Evolutionary conservation across 2,797 vertebrate genomes (phyloP).

Genomic region (Spheniscus humboldti): DNA sequence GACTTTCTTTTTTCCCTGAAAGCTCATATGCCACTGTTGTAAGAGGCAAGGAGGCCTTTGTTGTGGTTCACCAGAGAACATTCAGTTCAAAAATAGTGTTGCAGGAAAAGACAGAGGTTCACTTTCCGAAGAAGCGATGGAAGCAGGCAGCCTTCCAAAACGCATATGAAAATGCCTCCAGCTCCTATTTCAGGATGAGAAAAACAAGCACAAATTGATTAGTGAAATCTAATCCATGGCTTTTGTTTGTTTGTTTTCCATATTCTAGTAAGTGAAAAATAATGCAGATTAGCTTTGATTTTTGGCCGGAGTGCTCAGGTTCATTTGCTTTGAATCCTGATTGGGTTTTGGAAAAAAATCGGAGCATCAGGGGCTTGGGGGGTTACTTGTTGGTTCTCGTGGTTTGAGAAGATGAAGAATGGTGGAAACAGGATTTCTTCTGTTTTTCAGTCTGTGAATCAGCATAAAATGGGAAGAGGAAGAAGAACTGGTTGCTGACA

Average conservation of each 20-base stretch:
- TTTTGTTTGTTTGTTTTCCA: constrained; percentile 5
- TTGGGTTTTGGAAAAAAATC: background rate
- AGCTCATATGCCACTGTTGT: background rate
- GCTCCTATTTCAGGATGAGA: background rate
- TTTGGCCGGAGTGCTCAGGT: background rate
- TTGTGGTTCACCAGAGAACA: constrained; percentile 44
- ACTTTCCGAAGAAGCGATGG: background rate
- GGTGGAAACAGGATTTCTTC: background rate
- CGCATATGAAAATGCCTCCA: background rate
- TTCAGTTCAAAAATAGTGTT: constrained; percentile 46
- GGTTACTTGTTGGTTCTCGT: background rate
- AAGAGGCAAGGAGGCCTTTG: constrained; percentile 24
- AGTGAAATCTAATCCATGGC: background rate
- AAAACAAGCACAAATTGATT: background rate
- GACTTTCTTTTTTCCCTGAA: background rate
- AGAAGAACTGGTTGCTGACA: background rate
- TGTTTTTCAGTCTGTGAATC: background rate
- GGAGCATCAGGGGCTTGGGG: background rate
- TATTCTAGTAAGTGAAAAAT: background rate
- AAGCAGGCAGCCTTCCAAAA: constrained; percentile 21
- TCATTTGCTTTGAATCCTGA: background rate
- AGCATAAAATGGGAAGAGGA: background rate
- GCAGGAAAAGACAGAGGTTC: constrained; percentile 17
- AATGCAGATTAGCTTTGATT: background rate
- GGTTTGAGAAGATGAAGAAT: background rate